Conservation (phyloP, 1,140 invertebrate genomes). For the Habropoda laboriosa region DNA sequence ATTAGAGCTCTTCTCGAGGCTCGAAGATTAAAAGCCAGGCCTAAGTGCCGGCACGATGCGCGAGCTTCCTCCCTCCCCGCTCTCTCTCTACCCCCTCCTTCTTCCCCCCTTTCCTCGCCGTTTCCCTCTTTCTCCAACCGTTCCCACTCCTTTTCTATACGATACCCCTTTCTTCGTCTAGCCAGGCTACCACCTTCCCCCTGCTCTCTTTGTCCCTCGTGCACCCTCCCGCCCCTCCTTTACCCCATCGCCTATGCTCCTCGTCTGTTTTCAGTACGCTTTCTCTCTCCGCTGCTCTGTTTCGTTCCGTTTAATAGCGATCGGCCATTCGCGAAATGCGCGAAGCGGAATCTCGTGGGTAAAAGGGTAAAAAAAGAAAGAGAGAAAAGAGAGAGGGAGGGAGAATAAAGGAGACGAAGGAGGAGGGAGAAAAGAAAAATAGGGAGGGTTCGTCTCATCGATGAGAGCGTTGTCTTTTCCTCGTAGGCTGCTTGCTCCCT, state of each 20-base stretch:
- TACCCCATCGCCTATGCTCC: background rate
- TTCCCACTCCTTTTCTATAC: background rate
- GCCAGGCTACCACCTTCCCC: background rate
- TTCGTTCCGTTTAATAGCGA: constrained; percentile 70
- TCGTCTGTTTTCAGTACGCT: constrained; percentile 3
- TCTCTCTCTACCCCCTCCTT: background rate
- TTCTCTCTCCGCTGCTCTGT: constrained; percentile 18
- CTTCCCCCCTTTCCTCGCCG: background rate
- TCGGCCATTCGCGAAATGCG: constrained; percentile 69
- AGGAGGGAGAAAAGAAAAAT: background rate
- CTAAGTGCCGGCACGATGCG: constrained; percentile 75
- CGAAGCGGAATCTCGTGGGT: constrained; percentile 57
- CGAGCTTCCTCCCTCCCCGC: constrained; percentile 51
- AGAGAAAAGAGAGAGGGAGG: constrained; percentile 3
- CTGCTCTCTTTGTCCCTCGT: background rate
- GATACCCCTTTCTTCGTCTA: background rate
- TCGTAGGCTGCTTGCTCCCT: constrained; percentile 9
- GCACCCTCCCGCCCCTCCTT: background rate
- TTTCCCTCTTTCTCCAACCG: background rate
- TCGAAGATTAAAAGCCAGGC: constrained; percentile 78
- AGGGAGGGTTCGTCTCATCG: constrained; percentile 49
- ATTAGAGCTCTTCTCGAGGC: constrained; percentile 78
- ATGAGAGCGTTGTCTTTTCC: constrained; percentile 46
- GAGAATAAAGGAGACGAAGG: too few relatives aligned
- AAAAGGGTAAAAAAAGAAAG: constrained; percentile 37